These are phyloP conservation scores for Frankliniella intonsa DNA, from an alignment of 2,888 invertebrate species.

Conservation along the genomic window DNA sequence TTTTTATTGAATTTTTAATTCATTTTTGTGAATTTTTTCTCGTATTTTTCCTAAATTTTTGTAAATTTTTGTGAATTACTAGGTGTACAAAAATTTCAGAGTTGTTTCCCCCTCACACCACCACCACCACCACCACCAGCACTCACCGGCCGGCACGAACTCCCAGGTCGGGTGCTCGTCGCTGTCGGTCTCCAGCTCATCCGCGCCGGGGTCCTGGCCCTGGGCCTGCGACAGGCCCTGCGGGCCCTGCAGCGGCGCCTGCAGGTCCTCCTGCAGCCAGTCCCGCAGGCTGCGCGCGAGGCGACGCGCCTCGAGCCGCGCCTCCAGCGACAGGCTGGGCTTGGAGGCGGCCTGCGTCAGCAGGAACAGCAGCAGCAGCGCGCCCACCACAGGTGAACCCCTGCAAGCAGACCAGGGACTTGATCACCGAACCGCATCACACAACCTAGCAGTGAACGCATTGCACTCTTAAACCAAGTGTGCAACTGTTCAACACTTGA, in stretches of 20 bases:
- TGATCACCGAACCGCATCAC: not conserved
- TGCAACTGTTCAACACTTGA: too few relatives aligned
- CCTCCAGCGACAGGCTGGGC: not conserved
- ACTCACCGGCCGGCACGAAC: not conserved
- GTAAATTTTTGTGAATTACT: too few relatives aligned
- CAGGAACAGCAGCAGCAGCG: conserved; percentile 12
- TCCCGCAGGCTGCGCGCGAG: conserved; percentile 8
- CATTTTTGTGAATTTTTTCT: too few relatives aligned
- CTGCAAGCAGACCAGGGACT: not conserved
- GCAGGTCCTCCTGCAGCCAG: not conserved
- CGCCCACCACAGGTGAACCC: not conserved
- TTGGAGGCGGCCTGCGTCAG: conserved; percentile 3
- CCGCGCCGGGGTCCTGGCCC: not conserved
- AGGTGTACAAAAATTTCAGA: too few relatives aligned
- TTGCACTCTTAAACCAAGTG: too few relatives aligned
- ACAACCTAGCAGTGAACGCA: not conserved
- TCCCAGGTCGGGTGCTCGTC: not conserved
- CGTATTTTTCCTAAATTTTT: too few relatives aligned
- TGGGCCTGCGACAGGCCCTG: too few relatives aligned
- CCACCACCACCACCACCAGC: too few relatives aligned
- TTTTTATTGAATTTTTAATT: too few relatives aligned
- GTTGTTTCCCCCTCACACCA: too few relatives aligned
- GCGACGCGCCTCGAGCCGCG: conserved; percentile 4
- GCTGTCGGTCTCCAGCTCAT: not conserved
- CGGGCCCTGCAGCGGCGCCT: not conserved